These are phyloP conservation scores for Istiophorus platypterus DNA, from an alignment of 2,113 vertebrate species.

Conservation along the genomic window DNA sequence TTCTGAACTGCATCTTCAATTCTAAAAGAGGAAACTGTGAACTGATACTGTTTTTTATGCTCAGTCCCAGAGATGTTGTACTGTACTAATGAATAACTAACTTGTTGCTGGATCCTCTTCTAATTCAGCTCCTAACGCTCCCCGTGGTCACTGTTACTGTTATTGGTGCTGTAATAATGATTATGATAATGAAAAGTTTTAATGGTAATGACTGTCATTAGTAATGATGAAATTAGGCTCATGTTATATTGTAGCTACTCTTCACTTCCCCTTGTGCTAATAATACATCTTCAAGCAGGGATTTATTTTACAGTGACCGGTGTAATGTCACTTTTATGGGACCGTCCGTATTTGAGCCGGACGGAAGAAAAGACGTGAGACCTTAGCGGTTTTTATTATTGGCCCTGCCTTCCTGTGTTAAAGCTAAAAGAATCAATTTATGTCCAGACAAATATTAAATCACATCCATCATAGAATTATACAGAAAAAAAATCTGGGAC, in stretches of 20 bases:
- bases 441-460: background rate
- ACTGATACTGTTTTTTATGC: no score
- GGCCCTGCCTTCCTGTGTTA: background rate
- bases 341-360: conserved; percentile 8
- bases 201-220: conserved; percentile 52
- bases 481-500: background rate
- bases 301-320: conserved; percentile 51
- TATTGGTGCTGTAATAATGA: conserved; percentile 61
- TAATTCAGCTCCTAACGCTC: conserved; percentile 5
- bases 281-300: conserved; percentile 46
- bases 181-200: conserved; percentile 63
- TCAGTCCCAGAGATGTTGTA: no score
- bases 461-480: background rate
- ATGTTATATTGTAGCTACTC: conserved; percentile 30
- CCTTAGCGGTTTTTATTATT: conserved; percentile 24
- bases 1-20: no score
- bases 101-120: background rate
- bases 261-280: conserved; percentile 49
- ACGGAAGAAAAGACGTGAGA: background rate
- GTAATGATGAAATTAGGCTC: conserved; percentile 56
- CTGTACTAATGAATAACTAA: background rate
- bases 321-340: conserved; percentile 41
- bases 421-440: background rate
- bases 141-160: conserved; percentile 33
- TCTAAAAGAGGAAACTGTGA: no score